Evolutionary conservation across 2,797 vertebrate genomes (phyloP).

Genomic region (Danionella dracula): DNA sequence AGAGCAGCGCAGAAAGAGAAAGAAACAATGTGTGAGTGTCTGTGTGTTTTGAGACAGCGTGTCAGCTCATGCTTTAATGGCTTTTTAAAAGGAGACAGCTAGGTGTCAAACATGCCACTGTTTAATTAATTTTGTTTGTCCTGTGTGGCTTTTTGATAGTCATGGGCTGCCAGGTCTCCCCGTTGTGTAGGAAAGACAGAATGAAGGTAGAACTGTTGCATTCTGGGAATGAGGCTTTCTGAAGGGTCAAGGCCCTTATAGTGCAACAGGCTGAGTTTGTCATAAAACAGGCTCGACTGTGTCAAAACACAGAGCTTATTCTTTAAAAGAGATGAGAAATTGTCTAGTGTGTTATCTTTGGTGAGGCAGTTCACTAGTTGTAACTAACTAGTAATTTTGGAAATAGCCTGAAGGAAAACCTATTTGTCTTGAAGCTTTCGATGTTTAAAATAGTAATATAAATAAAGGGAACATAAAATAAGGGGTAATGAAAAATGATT

Average conservation of each 20-base stretch:
- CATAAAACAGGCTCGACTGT: not conserved
- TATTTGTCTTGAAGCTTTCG: too few relatives aligned
- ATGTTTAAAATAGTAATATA: too few relatives aligned
- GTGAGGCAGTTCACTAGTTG: too few relatives aligned
- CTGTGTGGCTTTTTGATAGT: slow-evolving; percentile 67
- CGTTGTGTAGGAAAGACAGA: slow-evolving; percentile 45
- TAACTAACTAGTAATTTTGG: too few relatives aligned
- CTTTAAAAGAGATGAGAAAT: not conserved
- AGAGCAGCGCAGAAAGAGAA: slow-evolving; percentile 16
- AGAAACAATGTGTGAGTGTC: slow-evolving; percentile 21
- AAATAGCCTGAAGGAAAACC: too few relatives aligned
- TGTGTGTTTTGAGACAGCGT: slow-evolving; percentile 52
- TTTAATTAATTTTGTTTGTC: slow-evolving; percentile 82
- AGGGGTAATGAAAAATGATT: too few relatives aligned
- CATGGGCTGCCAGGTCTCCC: slow-evolving; percentile 61
- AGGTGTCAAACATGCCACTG: slow-evolving; percentile 70
- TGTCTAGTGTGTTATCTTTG: too few relatives aligned
- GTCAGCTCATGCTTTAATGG: slow-evolving; percentile 64
- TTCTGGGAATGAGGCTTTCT: slow-evolving; percentile 30
- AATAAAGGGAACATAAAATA: too few relatives aligned
- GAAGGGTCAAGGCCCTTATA: not conserved
- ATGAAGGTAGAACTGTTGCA: slow-evolving; percentile 39
- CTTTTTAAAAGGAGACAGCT: slow-evolving; percentile 69
- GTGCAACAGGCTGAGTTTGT: slow-evolving; percentile 15
- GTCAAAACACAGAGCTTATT: not conserved